Conservation (phyloP, 2,888 invertebrate species). For the Tipula helvola region DNA sequence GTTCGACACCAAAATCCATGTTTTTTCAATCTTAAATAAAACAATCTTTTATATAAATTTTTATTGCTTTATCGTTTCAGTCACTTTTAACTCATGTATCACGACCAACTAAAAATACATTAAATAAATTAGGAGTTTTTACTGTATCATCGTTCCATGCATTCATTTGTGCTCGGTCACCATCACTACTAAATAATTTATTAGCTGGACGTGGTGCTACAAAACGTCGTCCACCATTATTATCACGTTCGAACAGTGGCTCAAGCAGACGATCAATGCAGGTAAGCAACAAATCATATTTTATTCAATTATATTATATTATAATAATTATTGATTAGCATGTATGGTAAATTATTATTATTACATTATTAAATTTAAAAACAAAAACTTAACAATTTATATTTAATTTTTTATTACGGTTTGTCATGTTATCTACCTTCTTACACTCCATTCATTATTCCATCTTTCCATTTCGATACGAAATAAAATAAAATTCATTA, state of each 20-base stretch:
- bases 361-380: neutral
- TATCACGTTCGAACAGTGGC: slow-evolving; percentile 80
- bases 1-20: neutral
- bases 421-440: neutral
- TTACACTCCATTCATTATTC: neutral
- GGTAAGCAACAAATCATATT: slow-evolving; percentile 35
- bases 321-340: neutral
- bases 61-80: slow-evolving; percentile 41
- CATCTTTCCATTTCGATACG: neutral
- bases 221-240: slow-evolving; percentile 76
- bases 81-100: slow-evolving; percentile 91
- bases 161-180: slow-evolving; percentile 91
- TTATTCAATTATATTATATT: neutral
- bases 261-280: slow-evolving; percentile 80
- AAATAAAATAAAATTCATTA: neutral
- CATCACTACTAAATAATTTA: slow-evolving; percentile 81
- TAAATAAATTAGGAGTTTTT: slow-evolving; percentile 93
- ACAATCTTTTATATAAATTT: neutral
- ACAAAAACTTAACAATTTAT: neutral
- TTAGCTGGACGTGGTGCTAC: slow-evolving; percentile 84
- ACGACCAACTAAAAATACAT: slow-evolving; percentile 83
- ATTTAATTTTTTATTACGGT: neutral
- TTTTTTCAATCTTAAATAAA: neutral
- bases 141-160: slow-evolving; percentile 97
- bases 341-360: neutral